Conservation (phyloP, 2,797 vertebrate genomes). For the Myiotriccus ornatus region DNA sequence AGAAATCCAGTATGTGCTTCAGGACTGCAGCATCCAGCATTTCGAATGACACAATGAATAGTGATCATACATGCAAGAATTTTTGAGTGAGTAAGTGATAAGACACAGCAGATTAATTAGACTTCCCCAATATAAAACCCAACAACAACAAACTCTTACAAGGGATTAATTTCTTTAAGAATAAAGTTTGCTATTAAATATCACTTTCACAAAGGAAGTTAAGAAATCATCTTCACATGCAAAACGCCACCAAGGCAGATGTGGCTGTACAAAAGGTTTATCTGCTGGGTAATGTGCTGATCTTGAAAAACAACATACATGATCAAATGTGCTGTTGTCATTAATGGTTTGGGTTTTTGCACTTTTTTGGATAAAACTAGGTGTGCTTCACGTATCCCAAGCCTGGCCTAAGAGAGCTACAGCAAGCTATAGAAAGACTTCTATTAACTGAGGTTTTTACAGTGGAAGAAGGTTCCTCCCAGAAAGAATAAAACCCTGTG, state of each 20-base stretch:
- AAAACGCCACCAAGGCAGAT: neutral
- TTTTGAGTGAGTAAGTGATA: neutral
- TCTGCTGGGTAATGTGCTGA: neutral
- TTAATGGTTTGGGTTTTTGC: neutral
- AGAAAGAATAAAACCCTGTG: conserved; percentile 76
- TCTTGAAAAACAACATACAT: neutral
- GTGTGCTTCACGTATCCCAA: neutral
- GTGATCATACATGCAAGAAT: neutral
- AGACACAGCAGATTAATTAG: neutral
- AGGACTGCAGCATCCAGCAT: neutral
- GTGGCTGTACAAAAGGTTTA: neutral
- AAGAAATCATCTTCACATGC: neutral
- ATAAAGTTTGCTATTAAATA: neutral
- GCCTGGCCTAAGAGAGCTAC: conserved; percentile 29
- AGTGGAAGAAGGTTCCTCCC: conserved; percentile 61
- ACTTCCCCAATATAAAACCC: neutral
- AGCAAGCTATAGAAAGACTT: conserved; percentile 43
- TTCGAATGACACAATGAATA: neutral
- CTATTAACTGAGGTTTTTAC: conserved; percentile 49
- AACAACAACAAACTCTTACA: neutral
- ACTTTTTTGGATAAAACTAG: neutral
- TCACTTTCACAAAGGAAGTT: neutral
- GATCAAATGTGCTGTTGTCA: neutral
- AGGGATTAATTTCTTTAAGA: neutral
- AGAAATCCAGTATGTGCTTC: neutral